Base-by-base conservation (phyloP, 2,113 vertebrate species). In the Phasianus colchicus region DNA sequence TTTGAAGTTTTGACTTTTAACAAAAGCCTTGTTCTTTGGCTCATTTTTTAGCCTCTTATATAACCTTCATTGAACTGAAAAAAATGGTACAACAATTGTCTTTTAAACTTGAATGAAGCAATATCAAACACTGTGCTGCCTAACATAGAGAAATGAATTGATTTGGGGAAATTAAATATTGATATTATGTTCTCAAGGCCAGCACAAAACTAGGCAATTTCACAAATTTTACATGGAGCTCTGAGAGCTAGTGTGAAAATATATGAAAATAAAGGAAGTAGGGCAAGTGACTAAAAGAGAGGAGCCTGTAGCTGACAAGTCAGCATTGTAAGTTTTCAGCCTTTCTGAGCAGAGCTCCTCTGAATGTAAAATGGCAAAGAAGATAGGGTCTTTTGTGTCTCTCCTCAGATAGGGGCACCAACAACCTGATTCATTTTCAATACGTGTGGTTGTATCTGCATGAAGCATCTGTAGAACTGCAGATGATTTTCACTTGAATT, bases 91-190 rank as follows among this genome's bases (percentile, higher is more conserved):
- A 73, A 61, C 34, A 57, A 54, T 81, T 91, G 22, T 30, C 13
- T 88, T 93, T 92, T 65, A 90, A 86, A 86, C 38, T 45, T 89
- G 89, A 92, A 89, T 79, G 72, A 95, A 88, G n/a, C 8, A 10
- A 21, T 75, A 86, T 82, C 54, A 96, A 47, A 50, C 27, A 32
- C 77, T 27, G 34, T 32, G 42, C 10, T 82, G 58, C 90, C 89
- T 71, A 78, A 93, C 77, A 48, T 40, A 88, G 34, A 78, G 73
- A 92, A 86, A 75, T 52, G 2, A 90, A 95, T 75, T 82, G 91
- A 89, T 93, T 61, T 84, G 54, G 48, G 29, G 63, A 90, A 92
- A 96, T 94, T 90, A 95, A 95, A 92, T 92, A 96, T 93, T 92
- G 83, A 94, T 89, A 92, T 11, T 89, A 1, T 86, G 52, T 30